Evolutionary conservation across 1,140 invertebrate genomes (phyloP).

Genomic region (Samia ricini): DNA sequence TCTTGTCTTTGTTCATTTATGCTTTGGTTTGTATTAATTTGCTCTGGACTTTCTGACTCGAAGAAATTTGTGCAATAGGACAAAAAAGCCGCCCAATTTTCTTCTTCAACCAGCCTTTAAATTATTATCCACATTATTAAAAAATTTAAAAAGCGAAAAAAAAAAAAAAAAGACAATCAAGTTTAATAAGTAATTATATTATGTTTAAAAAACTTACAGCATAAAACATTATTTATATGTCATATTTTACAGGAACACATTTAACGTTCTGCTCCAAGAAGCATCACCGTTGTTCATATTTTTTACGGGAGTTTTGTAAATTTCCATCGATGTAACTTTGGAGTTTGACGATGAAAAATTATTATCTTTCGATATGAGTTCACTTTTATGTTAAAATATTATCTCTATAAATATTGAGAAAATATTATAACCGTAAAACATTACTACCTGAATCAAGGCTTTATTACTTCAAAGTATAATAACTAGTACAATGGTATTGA

Average conservation of each 20-base stretch:
- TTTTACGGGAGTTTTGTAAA: not conserved
- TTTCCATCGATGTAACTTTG: not conserved
- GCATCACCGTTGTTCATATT: not conserved
- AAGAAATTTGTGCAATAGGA: too few species aligned
- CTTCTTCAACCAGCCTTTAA: too few species aligned
- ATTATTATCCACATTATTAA: too few species aligned
- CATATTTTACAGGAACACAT: not conserved
- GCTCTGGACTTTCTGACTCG: not conserved
- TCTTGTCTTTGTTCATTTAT: not conserved
- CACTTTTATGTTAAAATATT: not conserved
- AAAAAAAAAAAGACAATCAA: too few species aligned
- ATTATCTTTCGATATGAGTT: not conserved
- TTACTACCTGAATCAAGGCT: not conserved
- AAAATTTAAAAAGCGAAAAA: too few species aligned
- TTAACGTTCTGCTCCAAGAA: not conserved
- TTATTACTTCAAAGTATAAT: not conserved
- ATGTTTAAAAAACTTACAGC: too few species aligned
- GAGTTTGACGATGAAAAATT: not conserved
- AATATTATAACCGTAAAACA: not conserved
- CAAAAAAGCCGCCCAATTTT: too few species aligned
- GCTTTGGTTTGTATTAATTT: not conserved
- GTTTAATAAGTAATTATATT: too few species aligned
- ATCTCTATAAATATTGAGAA: not conserved
- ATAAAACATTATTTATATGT: too few species aligned
- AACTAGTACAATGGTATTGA: too few species aligned